Base-by-base conservation (phyloP, 2,113 vertebrate species). In the Macaca mulatta region DNA sequence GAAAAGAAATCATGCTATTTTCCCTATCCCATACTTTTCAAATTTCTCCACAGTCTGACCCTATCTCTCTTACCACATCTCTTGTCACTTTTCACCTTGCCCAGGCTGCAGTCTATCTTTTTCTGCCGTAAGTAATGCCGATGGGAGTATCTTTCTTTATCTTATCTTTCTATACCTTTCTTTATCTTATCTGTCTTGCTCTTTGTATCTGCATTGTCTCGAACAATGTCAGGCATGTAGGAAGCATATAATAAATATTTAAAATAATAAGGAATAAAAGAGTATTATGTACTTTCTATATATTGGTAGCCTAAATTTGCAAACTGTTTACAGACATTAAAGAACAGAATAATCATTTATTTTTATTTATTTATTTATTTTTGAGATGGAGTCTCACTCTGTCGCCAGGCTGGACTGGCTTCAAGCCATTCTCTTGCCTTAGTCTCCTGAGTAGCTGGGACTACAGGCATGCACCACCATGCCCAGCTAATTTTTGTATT, bases 251-350 rank as follows among this genome's bases (percentile, higher is more conserved):
- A 89, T 90, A 38, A 30, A 57, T 83, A 93, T 77, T 64, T 45
- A 52, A 78, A 97, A 64, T 50, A 72, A 57, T 96, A 25, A 97
- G 43, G 17, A 82, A 90, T 69, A 79, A 25, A 40, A 67, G 4
- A 80, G 2, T 77, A 69, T 78, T 43, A 77, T 52, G 69, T 43
- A 4, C 9, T 92, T 97, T 91, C 5, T 77, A 12, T 50, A 85
- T 40, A 81, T 45, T 90, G 9, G 8, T 85, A 90, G 78, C 18
- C 43, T 78, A 94, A 91, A 61, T 91, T 93, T 93, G 0, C 35
- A 91, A 96, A 82, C 17, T 61, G 17, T 27, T 2, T 55, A 18
- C 13, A 55, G 32, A 8, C n/a, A 74, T 78, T 75, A 72, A 97
- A 91, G 57, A 94, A 86, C 8, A 94, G 57, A 30, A 52, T 45